phyloP scores from a whole-genome alignment of 2,888 invertebrate genomes.

The Chalcis sispes region DNA sequence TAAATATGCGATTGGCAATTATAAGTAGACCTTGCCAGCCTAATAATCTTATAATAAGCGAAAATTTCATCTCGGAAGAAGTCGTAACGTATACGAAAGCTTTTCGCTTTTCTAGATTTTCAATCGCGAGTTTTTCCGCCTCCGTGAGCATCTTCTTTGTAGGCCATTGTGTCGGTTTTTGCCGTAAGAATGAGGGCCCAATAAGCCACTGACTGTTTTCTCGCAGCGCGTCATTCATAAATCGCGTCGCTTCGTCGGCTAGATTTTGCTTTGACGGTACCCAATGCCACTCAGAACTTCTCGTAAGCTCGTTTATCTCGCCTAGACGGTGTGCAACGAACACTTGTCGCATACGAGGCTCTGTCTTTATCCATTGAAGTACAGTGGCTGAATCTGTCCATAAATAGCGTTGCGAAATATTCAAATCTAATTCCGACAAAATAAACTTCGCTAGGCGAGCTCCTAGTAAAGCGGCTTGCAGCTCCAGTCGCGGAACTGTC shows the following conservation, averaged over 20 bases:
- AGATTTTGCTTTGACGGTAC: constrained; percentile 49
- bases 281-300: constrained; percentile 56
- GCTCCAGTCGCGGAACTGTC: neutral
- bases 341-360: constrained; percentile 44
- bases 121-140: neutral
- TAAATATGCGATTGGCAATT: neutral
- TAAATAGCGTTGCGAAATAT: neutral
- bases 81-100: no score
- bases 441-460: neutral
- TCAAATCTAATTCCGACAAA: neutral
- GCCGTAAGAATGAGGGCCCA: neutral
- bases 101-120: neutral
- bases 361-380: constrained; percentile 52
- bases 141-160: neutral
- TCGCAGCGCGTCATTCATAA: neutral
- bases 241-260: neutral
- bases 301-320: constrained; percentile 58
- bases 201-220: neutral
- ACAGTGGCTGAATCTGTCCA: constrained; percentile 56
- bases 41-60: neutral
- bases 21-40: neutral
- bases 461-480: neutral
- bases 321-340: constrained; percentile 59
- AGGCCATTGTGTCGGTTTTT: neutral
- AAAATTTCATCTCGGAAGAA: neutral